Conservation (phyloP, 1,140 invertebrate genomes). For the Bombus fervidus region DNA sequence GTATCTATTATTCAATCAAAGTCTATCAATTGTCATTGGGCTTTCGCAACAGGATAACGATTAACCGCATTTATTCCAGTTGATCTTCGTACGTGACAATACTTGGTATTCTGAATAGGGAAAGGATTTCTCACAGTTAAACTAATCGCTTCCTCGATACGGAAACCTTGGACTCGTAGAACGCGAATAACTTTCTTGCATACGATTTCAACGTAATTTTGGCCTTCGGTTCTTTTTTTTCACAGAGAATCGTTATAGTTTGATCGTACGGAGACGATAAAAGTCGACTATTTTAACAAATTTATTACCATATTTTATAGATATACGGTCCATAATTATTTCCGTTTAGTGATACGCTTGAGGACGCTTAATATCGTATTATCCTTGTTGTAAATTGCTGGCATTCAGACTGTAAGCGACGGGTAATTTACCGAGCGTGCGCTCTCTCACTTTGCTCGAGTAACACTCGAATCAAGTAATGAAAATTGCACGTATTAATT, state of each 20-base stretch:
- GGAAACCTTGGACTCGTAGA: constrained; percentile 27
- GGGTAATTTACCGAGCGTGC: constrained; percentile 13
- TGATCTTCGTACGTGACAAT: neutral
- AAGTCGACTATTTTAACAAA: neutral
- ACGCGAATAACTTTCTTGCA: neutral
- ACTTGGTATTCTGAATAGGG: neutral
- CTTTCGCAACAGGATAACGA: constrained; percentile 2
- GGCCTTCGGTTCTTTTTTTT: constrained; percentile 2
- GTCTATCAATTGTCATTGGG: neutral
- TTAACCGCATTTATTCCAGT: neutral
- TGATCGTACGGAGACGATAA: neutral
- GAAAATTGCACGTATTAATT: constrained; percentile 22
- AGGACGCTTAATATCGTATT: neutral
- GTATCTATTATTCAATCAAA: neutral
- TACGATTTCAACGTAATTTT: no score
- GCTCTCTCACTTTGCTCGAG: neutral
- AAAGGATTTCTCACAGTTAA: constrained; percentile 11
- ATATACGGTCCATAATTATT: neutral
- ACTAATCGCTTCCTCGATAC: neutral
- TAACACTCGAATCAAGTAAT: constrained; percentile 1
- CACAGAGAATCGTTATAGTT: neutral
- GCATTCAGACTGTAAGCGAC: neutral
- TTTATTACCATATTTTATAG: neutral
- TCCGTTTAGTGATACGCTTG: neutral
- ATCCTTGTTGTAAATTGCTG: constrained; percentile 18